These are phyloP conservation scores for Netelia inedita DNA, from an alignment of 2,888 invertebrate genomes.

Conservation along the genomic window DNA sequence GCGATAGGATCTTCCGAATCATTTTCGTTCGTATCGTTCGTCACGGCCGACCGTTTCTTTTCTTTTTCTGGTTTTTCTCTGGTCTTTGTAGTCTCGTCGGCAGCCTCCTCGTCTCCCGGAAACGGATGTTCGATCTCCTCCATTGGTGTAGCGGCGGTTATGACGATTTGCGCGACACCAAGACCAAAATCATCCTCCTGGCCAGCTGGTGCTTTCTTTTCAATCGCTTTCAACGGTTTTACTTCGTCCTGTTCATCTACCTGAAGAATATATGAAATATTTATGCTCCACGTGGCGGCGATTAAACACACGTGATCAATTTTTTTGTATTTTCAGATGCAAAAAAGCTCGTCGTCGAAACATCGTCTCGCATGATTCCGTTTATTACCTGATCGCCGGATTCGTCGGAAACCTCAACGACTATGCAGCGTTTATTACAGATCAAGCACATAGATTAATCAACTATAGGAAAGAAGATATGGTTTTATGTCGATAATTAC, in stretches of 20 bases:
- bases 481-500: constrained; percentile 71
- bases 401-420: constrained; percentile 82
- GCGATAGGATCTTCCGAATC: constrained; percentile 44
- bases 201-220: constrained; percentile 61
- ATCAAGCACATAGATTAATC: constrained; percentile 60
- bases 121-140: constrained; percentile 94
- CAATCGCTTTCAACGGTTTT: constrained; percentile 68
- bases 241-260: constrained; percentile 63
- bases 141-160: constrained; percentile 97
- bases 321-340: background rate
- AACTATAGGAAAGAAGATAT: constrained; percentile 17
- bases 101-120: constrained; percentile 87
- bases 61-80: constrained; percentile 70
- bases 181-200: constrained; percentile 88
- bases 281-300: background rate
- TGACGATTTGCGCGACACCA: constrained; percentile 95
- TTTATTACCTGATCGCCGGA: constrained; percentile 80
- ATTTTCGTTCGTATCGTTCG: constrained; percentile 36
- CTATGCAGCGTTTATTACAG: constrained; percentile 73
- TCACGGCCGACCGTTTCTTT: constrained; percentile 31
- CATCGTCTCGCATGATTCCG: background rate
- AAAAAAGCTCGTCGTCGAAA: background rate
- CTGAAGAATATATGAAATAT: constrained; percentile 26
- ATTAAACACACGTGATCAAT: background rate
- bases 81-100: constrained; percentile 72